Base-by-base conservation (phyloP, 2,888 invertebrate species). In the Metallyticus violacea region DNA sequence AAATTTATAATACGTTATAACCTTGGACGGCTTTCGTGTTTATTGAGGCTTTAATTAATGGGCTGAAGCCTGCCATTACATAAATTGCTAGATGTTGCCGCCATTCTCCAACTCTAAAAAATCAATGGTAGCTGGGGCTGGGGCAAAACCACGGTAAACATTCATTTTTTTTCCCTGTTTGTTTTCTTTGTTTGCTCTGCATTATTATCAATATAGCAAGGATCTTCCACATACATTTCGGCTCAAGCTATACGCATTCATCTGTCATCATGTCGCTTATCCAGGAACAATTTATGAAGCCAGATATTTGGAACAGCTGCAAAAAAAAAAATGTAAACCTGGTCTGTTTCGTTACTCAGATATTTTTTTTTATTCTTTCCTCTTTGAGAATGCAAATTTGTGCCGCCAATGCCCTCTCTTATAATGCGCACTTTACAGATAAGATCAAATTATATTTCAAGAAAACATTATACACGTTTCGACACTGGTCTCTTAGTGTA, bases 1-100 rank as follows among this genome's bases (percentile, higher is more conserved):
- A 82, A 82, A 82, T 82, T 82, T 76, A 82, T 76, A 82, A 82
- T 82, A 62, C 82, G 76, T 82, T 76, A 82, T 82, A 62, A 62
- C 40, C 40, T 62, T 62, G 40, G 40, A 62, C 40, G 40, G 40
- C 15, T 62, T 62, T 62, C 40, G 40, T 62, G 40, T 62, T 62
- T 62, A 62, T 62, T 62, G 40, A 62, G 40, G 40, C 40, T 62
- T 62, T 62, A 62, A 62, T 62, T 62, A 62, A 62, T 62, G 40
- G 40, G 40, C 15, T 62, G 40, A 62, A 62, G 40, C 40, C 40
- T 62, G 40, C 40, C 40, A 62, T 62, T 62, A 62, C 40, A 62
- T 62, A 62, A 62, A 62, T 62, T 62, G 40, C 40, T 62, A 62
- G 40, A 62, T 62, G 40, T 22, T 62, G 40, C 40, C 0, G 40